These are phyloP conservation scores for Peromyscus nudipes DNA, from an alignment of 2,797 vertebrate genomes.

Conservation along the genomic window DNA sequence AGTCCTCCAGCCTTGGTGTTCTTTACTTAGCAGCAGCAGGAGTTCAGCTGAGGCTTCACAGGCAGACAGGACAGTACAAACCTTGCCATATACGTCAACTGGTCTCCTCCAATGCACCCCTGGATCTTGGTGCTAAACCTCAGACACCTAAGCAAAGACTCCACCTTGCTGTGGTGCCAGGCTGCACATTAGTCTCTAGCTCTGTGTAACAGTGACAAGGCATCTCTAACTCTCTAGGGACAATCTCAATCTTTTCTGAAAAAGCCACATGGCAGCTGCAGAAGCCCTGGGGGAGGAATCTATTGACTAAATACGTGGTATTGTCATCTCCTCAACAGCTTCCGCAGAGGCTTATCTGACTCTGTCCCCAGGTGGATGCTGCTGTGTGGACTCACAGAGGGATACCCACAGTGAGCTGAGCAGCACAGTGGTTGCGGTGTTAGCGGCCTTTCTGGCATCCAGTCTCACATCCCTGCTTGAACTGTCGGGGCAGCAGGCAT, in stretches of 20 bases:
- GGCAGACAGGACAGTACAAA: neutral
- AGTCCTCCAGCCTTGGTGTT: neutral
- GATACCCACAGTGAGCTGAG: neutral
- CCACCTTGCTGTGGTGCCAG: neutral
- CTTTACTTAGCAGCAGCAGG: slow-evolving; percentile 29
- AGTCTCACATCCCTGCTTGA: neutral
- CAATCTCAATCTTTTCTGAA: neutral
- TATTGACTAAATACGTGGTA: neutral
- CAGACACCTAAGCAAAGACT: neutral
- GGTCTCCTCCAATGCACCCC: neutral
- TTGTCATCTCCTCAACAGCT: neutral
- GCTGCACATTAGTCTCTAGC: neutral
- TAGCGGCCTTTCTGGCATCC: neutral
- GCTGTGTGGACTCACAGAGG: neutral
- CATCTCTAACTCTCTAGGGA: neutral
- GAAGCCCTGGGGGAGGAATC: slow-evolving; percentile 25
- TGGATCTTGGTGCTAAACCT: neutral
- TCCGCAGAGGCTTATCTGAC: neutral
- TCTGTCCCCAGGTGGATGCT: neutral
- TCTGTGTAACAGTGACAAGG: neutral
- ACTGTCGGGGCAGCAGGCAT: neutral
- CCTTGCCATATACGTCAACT: neutral
- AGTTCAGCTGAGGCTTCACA: neutral
- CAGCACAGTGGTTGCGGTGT: neutral
- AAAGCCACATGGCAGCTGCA: neutral